These are phyloP conservation scores for Nomada ferruginata DNA, from an alignment of 2,888 invertebrate species.

Conservation along the genomic window DNA sequence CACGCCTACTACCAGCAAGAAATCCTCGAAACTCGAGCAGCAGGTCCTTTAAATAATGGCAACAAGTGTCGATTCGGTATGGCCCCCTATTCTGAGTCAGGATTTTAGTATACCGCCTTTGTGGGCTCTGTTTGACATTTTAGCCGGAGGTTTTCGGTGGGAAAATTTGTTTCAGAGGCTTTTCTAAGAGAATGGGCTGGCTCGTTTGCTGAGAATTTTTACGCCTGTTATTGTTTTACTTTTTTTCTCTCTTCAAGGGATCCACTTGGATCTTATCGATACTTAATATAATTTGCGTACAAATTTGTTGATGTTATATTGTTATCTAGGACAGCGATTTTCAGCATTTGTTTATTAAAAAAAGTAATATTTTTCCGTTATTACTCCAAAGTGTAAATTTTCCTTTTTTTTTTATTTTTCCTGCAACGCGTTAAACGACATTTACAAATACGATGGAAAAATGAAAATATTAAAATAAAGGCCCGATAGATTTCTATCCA, in stretches of 20 bases:
- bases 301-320: no score
- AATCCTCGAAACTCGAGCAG: slow-evolving; percentile 16
- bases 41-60: slow-evolving; percentile 18
- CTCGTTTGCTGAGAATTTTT: not conserved
- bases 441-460: no score
- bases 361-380: no score
- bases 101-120: not conserved
- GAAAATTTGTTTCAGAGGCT: not conserved
- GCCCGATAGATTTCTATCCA: no score
- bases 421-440: no score
- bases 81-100: not conserved
- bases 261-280: no score
- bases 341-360: no score
- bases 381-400: no score
- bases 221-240: not conserved
- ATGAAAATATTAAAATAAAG: no score
- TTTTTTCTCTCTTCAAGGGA: not conserved
- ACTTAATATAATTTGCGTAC: no score
- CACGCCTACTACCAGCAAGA: not conserved
- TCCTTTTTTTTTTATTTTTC: no score
- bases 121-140: not conserved
- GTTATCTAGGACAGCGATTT: no score
- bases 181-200: not conserved
- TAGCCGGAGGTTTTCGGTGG: not conserved
- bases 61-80: slow-evolving; percentile 17